A percentile compares a stretch with the other conserved stretches of the same genome.
phyloP scores from a whole-genome alignment of 2,797 vertebrate species.

The Fringilla coelebs region DNA sequence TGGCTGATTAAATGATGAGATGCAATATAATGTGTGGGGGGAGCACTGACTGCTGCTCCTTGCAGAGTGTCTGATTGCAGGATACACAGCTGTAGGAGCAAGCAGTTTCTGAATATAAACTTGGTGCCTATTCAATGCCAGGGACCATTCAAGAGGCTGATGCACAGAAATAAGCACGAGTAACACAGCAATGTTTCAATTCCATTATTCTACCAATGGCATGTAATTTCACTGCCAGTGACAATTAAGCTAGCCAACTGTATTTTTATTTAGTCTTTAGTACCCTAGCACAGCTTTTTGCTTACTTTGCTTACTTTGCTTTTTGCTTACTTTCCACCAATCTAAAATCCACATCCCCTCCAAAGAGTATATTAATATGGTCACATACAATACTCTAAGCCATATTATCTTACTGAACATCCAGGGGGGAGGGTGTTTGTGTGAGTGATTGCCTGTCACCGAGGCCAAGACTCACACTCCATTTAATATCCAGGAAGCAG shows the following conservation, averaged over 20 bases:
- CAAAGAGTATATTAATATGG: neutral
- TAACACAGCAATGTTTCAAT: neutral
- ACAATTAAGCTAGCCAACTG: neutral
- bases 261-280: neutral
- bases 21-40: neutral
- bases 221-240: neutral
- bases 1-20: neutral
- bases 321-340: neutral
- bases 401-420: neutral
- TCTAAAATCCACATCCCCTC: neutral
- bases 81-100: neutral
- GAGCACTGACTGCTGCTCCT: neutral
- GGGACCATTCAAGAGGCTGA: neutral
- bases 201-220: neutral
- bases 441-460: neutral
- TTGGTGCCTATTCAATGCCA: neutral
- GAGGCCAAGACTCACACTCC: neutral
- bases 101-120: neutral
- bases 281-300: neutral
- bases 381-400: neutral
- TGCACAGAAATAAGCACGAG: neutral
- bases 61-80: neutral
- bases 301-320: neutral
- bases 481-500: neutral
- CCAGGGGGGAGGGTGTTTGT: neutral